Conservation (phyloP, 1,140 invertebrate species). For the Drosophila rhopaloa region DNA sequence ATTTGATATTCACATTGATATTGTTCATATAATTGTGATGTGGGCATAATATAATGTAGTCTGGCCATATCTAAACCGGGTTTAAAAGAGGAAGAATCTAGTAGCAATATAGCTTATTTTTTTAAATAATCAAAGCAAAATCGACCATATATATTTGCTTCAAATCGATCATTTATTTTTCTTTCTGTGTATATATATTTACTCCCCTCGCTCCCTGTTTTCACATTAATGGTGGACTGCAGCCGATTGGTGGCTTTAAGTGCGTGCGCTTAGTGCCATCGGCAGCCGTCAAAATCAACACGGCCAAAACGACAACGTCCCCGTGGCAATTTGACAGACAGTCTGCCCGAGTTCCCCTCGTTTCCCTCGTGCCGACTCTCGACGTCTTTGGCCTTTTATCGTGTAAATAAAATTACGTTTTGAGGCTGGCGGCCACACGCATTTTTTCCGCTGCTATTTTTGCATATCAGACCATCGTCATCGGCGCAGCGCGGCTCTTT, state of each 20-base stretch:
- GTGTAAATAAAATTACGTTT: conserved; percentile 81
- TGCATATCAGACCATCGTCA: conserved; percentile 59
- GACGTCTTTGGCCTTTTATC: conserved; percentile 5
- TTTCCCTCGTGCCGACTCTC: neutral
- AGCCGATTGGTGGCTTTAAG: conserved; percentile 68
- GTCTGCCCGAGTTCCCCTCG: conserved; percentile 38
- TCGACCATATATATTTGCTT: no score
- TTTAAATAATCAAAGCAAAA: no score
- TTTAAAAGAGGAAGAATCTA: no score
- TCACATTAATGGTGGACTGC: conserved; percentile 61
- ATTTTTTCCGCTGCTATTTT: conserved; percentile 53
- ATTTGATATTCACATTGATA: no score
- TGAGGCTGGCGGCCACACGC: conserved; percentile 71
- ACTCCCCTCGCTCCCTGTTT: neutral
- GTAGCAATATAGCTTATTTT: no score
- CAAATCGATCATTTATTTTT: neutral
- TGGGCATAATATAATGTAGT: no score
- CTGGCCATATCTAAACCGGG: no score
- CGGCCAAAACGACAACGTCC: conserved; percentile 37
- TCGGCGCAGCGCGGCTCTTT: conserved; percentile 62
- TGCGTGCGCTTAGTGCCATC: conserved; percentile 78
- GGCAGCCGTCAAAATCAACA: conserved; percentile 79
- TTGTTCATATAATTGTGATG: no score
- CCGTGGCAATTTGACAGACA: conserved; percentile 69
- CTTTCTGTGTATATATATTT: neutral